Evolutionary conservation across 2,113 vertebrate genomes (phyloP), one percentile per base, ranked within the genome.

Genomic region (Cervus canadensis): DNA sequence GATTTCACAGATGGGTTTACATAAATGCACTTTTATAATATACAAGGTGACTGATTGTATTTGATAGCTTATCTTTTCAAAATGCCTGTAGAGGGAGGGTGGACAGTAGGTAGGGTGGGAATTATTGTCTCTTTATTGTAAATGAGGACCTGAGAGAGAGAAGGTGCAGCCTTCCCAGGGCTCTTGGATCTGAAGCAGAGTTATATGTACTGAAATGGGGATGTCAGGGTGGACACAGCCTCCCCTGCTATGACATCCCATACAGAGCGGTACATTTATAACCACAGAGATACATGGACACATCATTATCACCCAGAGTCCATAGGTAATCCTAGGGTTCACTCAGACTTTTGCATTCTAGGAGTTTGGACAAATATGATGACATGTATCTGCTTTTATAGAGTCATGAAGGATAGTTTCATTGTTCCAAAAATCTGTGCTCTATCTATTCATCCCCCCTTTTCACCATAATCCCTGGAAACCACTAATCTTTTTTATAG

Each of bases 61-160:
- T 43, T 10, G 16, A 40, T 79, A 54, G 48, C 30, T 92, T 59
- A 36, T 84, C 71, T 86, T 91, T 79, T 87, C 64, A 88, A 79
- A 81, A 84, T 81, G 30, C n/a, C 17, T 50, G 5, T 83, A 71
- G 67, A 62, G 43, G 1, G 13, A 54, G 21, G 40, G 71, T 36
- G 52, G 79, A 5, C 26, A 28, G 15, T 52, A 52, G 36, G 23
- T 25, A 28, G 40, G 19, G 33, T 81, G 36, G 52, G 23, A 6
- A 43, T 91, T n/a, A 23, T 28, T 23, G 5, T 60, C 79, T 71
- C 10, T 71, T 10, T 64, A 16, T 56, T 82, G 21, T 43, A 76
- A 87, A 33, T 15, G 40, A 91, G 74, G 64, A 85, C 33, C 48
- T 3, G 40, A 26, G 67, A 67, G 33, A 81, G 6, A 85, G 45